Evolutionary conservation across 2,113 vertebrate species (phyloP).

Genomic region (Daphoenositta chrysoptera): DNA sequence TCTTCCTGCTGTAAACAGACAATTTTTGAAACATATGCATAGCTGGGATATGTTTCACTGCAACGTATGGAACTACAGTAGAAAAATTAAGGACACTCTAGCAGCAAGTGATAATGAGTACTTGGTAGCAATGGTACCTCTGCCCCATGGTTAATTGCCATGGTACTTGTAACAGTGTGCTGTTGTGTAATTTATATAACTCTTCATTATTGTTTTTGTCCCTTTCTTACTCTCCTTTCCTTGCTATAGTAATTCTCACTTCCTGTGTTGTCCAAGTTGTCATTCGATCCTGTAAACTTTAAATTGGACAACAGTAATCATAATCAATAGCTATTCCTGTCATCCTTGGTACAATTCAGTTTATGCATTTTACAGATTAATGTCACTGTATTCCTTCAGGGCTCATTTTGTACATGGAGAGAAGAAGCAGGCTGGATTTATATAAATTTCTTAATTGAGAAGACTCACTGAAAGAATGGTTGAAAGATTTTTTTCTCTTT

Average conservation of each 20-base stretch:
- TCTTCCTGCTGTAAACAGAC: neutral
- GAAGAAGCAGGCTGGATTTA: neutral
- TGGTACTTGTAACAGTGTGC: neutral
- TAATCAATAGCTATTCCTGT: neutral
- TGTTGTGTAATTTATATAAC: neutral
- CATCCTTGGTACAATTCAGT: neutral
- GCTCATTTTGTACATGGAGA: neutral
- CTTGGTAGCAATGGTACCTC: neutral
- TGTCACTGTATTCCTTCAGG: neutral
- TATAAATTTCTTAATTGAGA: neutral
- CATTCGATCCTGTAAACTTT: neutral
- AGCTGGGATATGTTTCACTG: neutral
- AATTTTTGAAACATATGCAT: neutral
- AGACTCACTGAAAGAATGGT: neutral
- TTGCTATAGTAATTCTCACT: neutral
- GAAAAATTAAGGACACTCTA: neutral
- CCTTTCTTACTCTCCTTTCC: neutral
- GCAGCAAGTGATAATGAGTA: neutral
- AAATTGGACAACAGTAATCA: neutral
- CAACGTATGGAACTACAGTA: neutral
- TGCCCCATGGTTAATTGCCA: neutral
- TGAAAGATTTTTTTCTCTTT: neutral
- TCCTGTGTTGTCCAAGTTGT: neutral
- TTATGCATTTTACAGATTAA: neutral
- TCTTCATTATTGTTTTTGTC: neutral